phyloP scores from a whole-genome alignment of 2,797 vertebrate species.

The Petrocephalus schoutedeni region DNA sequence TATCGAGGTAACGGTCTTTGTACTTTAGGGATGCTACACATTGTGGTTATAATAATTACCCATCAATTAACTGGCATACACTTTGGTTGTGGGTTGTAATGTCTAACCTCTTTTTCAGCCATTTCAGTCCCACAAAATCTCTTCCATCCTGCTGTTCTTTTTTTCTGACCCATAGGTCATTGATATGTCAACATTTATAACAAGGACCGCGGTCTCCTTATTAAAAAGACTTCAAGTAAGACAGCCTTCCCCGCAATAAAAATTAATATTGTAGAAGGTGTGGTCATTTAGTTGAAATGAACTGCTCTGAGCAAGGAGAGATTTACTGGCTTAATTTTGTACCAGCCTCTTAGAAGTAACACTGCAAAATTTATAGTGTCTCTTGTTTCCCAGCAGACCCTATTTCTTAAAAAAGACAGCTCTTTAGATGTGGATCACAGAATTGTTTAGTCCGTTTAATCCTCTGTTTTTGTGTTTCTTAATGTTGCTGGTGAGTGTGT shows the following conservation, averaged over 20 bases:
- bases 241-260: constrained; percentile 33
- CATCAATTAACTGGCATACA: neutral
- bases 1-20: neutral
- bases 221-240: constrained; percentile 39
- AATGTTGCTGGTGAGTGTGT: neutral
- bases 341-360: constrained; percentile 27
- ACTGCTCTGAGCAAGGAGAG: constrained; percentile 36
- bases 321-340: constrained; percentile 46
- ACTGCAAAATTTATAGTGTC: constrained; percentile 27
- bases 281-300: constrained; percentile 41
- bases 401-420: neutral
- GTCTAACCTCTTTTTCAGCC: neutral
- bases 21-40: neutral
- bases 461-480: neutral
- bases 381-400: constrained; percentile 7
- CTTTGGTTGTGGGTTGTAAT: neutral
- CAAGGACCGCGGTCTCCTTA: constrained; percentile 41
- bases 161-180: constrained; percentile 12
- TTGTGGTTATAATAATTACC: neutral
- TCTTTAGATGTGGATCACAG: constrained; percentile 5
- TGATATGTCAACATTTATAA: constrained; percentile 30
- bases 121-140: neutral
- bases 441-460: constrained; percentile 14
- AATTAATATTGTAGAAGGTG: constrained; percentile 32
- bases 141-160: neutral